Percentiles rank a stretch among this genome's conserved stretches.
phyloP scores from a whole-genome alignment of 1,140 invertebrate species.

The Galendromus occidentalis region DNA sequence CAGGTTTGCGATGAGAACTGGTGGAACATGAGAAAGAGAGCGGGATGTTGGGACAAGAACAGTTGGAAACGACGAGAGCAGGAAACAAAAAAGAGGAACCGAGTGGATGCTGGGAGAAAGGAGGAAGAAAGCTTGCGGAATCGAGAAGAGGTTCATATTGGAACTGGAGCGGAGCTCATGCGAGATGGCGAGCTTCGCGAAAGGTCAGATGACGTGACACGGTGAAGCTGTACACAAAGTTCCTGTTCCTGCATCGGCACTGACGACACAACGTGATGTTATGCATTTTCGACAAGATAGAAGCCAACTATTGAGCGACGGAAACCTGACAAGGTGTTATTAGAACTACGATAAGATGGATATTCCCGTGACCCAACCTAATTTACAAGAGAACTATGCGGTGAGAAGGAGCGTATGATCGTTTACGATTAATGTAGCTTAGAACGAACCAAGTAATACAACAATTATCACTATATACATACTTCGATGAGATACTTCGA shows the following conservation, averaged over 20 bases:
- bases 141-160: background rate
- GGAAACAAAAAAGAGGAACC: background rate
- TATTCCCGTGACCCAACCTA: background rate
- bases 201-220: background rate
- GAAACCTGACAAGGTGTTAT: no score
- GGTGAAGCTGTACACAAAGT: background rate
- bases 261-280: slow-evolving; percentile 9
- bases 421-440: background rate
- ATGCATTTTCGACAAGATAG: slow-evolving; percentile 8
- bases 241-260: background rate
- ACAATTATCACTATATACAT: background rate
- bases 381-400: background rate
- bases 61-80: background rate
- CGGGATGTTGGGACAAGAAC: background rate
- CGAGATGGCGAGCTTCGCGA: background rate
- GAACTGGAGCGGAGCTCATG: background rate
- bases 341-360: background rate
- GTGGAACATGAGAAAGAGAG: no score
- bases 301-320: background rate
- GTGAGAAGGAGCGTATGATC: background rate
- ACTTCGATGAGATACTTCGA: no score
- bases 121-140: background rate
- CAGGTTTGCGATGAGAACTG: no score
- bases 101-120: background rate
- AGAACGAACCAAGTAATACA: background rate